Evolutionary conservation across 2,888 invertebrate species (phyloP).

Genomic region (Bombylius major): DNA sequence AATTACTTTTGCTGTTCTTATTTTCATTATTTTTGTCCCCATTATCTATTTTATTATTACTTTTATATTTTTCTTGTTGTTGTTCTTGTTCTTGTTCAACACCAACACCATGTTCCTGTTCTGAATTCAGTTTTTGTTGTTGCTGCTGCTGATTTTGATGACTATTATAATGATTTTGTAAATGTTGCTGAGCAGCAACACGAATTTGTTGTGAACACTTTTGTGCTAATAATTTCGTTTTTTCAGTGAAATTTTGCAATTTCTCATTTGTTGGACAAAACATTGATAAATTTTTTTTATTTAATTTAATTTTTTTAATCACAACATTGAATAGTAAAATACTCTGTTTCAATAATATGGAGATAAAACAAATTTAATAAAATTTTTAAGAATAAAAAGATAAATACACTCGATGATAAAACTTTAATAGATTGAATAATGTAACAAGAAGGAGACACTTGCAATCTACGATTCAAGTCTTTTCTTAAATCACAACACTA

Average conservation of each 20-base stretch:
- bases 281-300: conserved; percentile 15
- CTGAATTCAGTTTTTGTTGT: conserved; percentile 8
- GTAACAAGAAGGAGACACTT: no score
- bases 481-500: no score
- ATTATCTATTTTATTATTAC: conserved; percentile 1
- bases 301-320: not conserved
- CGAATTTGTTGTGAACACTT: conserved; percentile 28
- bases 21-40: not conserved
- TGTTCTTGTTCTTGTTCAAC: conserved; percentile 16
- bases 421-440: no score
- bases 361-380: no score
- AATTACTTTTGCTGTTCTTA: not conserved
- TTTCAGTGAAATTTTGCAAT: conserved; percentile 20
- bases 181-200: conserved; percentile 20
- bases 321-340: no score
- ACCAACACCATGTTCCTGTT: conserved; percentile 7
- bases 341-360: no score
- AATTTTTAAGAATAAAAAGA: no score
- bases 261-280: conserved; percentile 31
- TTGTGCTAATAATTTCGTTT: conserved; percentile 30
- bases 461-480: no score
- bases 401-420: no score
- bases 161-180: conserved; percentile 17
- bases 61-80: conserved; percentile 8
- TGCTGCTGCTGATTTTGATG: conserved; percentile 18